Evolutionary conservation across 1,140 invertebrate genomes (phyloP), one percentile per base, ranked within the genome.

Genomic region (Nylanderia fulva): DNA sequence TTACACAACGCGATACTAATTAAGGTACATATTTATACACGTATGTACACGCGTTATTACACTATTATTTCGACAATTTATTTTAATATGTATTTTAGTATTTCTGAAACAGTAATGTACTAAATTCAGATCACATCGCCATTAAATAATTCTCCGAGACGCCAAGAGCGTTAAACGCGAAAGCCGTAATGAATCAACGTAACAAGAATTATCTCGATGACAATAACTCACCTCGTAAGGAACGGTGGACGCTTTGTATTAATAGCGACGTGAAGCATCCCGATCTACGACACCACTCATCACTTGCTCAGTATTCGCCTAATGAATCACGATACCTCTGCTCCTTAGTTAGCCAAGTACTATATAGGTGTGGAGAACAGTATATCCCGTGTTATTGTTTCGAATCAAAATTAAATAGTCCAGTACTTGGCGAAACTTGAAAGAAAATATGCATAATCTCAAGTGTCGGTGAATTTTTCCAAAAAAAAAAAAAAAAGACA

Each of bases 131-230:
- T 54, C 52, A 5, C 27, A 11, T 24, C 18, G n/a, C 29, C 76
- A 18, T 29, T 58, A 82, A 82, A 72, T 82, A 72, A 82, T 72
- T 72, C 36, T 1, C 42, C 6, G 27, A 75, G 33, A 63, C 27
- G 39, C n/a, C 72, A 48, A 48, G 21, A 29, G 39, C 39, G 45
- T 52, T 60, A n/a, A 63, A 63, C n/a, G 58, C 11, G 42, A 27
- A 48, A 48, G 56, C 42, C 7, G 54, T 61, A 77, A 63, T 84
- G 58, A 64, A 84, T 75, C 82, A 74, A 77, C 8, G 71, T 76
- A 84, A 77, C 82, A 72, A 79, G 58, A 76, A 21, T 84, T 84
- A 63, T 84, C 66, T 82, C 66, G 77, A 82, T 82, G 77, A 82
- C 66, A 60, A 33, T 82, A 72, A 82, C 36, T 72, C 71, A 68